Base-by-base conservation (phyloP, 2,888 invertebrate genomes). In the Sturmia bella region DNA sequence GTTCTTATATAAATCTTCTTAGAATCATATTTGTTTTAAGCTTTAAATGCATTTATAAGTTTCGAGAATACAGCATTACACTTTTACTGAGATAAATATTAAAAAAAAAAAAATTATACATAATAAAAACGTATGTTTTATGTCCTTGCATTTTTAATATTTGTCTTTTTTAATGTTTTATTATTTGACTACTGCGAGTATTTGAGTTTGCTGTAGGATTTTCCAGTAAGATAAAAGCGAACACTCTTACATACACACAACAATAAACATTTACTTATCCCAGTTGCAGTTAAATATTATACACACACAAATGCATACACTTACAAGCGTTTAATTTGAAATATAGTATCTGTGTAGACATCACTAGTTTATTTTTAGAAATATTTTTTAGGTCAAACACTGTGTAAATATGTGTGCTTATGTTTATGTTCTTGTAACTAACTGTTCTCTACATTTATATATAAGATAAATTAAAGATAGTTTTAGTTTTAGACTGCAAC, bases 381-480 rank as follows among this genome's bases (percentile, higher is more conserved):
- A 54, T 24, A 50, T 24, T 21, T 77, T 82, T 82, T 82, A 57
- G 81, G 81, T 77, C 81, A 82, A 82, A 73, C 37, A 56, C 73
- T 74, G 27, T 68, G 69, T 69, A 82, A 82, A 82, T 82, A 69
- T 15, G n/a, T 81, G 50, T 69, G 52, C 70, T 13, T 72, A 7
- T 61, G 43, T 66, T 57, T 48, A 41, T 56, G 19, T 76, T n/a
- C n/a, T 54, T 37, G 13, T 56, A n/a, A 41, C 3, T 50, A 7
- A 50, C 52, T 54, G 37, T n/a, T 59, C 43, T 54, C 39, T 54
- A 17, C 45, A 59, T 79, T 32, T 68, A 70, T 69, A 64, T 80
- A 73, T 81, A 85, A 85, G 84, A 83, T 72, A 83, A 78, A 84
- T 72, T 79, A 85, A 85, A 85, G 83, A 78, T 84, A 64, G 48